Evolutionary conservation across 2,797 vertebrate genomes (phyloP).

Genomic region (Brachyalestes nurse): DNA sequence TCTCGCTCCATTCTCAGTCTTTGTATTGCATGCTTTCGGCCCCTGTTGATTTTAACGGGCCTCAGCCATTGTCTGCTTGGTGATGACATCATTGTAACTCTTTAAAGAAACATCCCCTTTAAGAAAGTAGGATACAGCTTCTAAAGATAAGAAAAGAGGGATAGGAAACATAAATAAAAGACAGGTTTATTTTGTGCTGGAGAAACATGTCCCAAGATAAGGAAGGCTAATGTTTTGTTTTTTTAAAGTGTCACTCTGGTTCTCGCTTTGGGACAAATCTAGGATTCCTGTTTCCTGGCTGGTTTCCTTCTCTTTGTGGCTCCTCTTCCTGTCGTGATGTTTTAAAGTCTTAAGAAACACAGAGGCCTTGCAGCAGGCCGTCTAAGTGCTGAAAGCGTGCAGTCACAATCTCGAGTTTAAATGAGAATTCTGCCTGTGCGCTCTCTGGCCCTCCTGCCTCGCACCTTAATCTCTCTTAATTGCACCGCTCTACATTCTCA

Average conservation of each 20-base stretch:
- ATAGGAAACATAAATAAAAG: too few species aligned
- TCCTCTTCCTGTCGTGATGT: conserved; percentile 26
- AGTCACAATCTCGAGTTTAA: conserved; percentile 4
- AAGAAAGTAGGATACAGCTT: not conserved
- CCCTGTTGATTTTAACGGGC: not conserved
- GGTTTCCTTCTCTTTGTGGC: conserved; percentile 9
- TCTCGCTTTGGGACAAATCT: conserved; percentile 20
- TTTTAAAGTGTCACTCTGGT: conserved; percentile 2
- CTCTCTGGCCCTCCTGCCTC: conserved; percentile 53
- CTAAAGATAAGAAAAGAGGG: not conserved
- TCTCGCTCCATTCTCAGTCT: not conserved
- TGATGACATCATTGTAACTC: not conserved
- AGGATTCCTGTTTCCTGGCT: conserved; percentile 27
- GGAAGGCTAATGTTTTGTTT: not conserved
- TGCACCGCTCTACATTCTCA: conserved; percentile 51
- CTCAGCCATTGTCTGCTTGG: not conserved
- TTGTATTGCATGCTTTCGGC: not conserved
- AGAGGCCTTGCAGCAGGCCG: not conserved
- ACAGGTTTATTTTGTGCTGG: too few species aligned
- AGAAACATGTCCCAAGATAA: not conserved
- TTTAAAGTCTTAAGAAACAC: not conserved
- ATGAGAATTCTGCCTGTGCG: conserved; percentile 9
- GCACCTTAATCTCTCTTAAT: conserved; percentile 74
- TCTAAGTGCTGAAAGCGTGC: conserved; percentile 17
- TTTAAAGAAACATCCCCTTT: not conserved